Evolutionary conservation across 2,113 vertebrate species (phyloP).

Genomic region (Zosterops borbonicus): DNA sequence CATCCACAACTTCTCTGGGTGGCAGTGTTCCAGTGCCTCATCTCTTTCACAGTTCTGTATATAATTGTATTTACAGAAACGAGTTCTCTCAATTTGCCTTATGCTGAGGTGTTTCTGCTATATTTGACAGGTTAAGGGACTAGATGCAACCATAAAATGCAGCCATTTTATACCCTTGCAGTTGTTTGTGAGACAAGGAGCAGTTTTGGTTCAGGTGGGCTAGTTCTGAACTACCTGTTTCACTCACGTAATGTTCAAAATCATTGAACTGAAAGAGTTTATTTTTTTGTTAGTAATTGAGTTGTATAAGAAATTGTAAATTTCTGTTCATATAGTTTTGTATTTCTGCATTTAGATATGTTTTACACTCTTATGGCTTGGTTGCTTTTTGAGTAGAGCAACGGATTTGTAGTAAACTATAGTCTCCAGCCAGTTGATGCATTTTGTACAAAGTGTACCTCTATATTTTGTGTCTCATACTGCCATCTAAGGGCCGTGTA

Average conservation of each 20-base stretch:
- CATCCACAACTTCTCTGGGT: not conserved
- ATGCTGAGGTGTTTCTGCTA: not conserved
- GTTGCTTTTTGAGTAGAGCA: not conserved
- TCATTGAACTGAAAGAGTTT: not conserved
- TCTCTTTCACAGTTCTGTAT: not conserved
- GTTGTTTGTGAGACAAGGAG: not conserved
- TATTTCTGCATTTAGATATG: not conserved
- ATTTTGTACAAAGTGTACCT: not conserved
- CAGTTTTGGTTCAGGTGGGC: not conserved
- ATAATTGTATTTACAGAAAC: not conserved
- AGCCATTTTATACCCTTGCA: not conserved
- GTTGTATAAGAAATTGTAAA: not conserved
- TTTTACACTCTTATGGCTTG: not conserved
- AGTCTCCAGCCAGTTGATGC: not conserved
- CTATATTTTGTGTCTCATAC: constrained; percentile 22
- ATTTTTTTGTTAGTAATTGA: not conserved
- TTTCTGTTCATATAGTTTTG: rapidly evolving
- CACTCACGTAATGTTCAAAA: rapidly evolving
- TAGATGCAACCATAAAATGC: not conserved
- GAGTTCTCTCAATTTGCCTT: not conserved
- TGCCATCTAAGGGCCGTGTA: constrained; percentile 40
- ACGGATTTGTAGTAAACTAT: not conserved
- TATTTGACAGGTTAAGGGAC: not conserved
- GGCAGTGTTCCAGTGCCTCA: not conserved
- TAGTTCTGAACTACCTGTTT: not conserved